Base-by-base conservation (phyloP, 2,888 invertebrate species). In the Dryobota labecula region DNA sequence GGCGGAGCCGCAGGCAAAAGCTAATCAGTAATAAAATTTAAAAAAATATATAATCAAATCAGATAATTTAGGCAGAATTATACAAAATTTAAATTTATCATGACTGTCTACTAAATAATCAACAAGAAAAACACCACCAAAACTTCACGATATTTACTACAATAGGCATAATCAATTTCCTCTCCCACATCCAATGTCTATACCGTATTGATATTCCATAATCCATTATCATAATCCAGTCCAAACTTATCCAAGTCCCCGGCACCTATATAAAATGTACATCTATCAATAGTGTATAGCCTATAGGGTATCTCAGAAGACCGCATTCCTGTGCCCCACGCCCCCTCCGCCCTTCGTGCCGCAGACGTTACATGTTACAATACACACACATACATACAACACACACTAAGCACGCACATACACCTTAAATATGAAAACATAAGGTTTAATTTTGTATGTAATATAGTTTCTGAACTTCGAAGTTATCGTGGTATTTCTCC, bases 301-400 rank as follows among this genome's bases (percentile, higher is more conserved):
- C 92, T 90, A 93, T 91, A 93, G 94, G 93, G 93, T 94, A 94
- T 93, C 92, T 92, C 93, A 91, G 92, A 90, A 90, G 93, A 95
- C 95, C 94, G 91, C 95, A 95, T 95, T 95, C 95, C 95, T 90
- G 79, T 87, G 89, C 90, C 91, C 87, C 87, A 85, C 88, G 88
- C 90, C 85, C 88, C 84, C 87, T 85, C 86, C 87, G 90, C 87
- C 82, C 86, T 85, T 87, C 87, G 84, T 88, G 89, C 88, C 88
- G 89, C 90, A 89, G 84, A 73, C 84, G 82, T 87, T 86, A 90
- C 91, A 90, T 91, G 91, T 91, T 89, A 88, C 87, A 86, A 83
- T 86, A 88, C 79, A 86, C 87, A 88, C 84, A 86, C 73, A 83
- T 79, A 86, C 80, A 70, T 77, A 66, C 72, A 77, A 63, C 69